Percentiles rank a stretch among this genome's conserved stretches.
phyloP scores from a whole-genome alignment of 2,797 vertebrate genomes.

The Rallus crepitans region DNA sequence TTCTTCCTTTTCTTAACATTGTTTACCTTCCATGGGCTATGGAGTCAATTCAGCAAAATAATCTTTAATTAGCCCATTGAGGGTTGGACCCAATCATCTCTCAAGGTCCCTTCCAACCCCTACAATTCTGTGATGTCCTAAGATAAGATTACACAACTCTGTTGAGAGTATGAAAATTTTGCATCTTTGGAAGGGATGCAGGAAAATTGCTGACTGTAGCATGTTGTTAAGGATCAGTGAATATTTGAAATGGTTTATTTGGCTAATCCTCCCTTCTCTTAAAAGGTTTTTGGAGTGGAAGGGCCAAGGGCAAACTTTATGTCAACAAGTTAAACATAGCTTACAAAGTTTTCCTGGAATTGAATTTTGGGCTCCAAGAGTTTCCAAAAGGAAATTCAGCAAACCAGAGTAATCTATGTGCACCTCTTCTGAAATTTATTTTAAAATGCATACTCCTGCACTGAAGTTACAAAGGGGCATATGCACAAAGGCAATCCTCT shows the following conservation, averaged over 20 bases:
- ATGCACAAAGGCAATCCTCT: not conserved
- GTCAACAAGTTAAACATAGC: not conserved
- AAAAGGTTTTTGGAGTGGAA: not conserved
- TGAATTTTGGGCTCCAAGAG: not conserved
- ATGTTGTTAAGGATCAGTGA: not conserved
- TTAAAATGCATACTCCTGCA: not conserved
- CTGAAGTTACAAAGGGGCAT: not conserved
- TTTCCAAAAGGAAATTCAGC: not conserved
- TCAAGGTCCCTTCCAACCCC: no score
- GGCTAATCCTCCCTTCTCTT: not conserved
- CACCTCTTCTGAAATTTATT: not conserved
- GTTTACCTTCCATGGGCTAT: not conserved
- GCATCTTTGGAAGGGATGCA: not conserved
- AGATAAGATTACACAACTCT: not conserved
- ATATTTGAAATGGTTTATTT: not conserved
- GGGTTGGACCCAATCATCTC: no score
- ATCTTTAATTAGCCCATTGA: not conserved
- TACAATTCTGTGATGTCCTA: not conserved
- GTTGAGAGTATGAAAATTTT: not conserved
- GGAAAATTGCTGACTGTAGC: not conserved
- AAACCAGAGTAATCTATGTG: not conserved
- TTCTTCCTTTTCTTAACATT: not conserved
- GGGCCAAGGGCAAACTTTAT: not conserved
- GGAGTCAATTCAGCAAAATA: not conserved
- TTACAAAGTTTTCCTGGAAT: not conserved